Conservation (phyloP, 2,113 vertebrate species). For the Colinus virginianus region DNA sequence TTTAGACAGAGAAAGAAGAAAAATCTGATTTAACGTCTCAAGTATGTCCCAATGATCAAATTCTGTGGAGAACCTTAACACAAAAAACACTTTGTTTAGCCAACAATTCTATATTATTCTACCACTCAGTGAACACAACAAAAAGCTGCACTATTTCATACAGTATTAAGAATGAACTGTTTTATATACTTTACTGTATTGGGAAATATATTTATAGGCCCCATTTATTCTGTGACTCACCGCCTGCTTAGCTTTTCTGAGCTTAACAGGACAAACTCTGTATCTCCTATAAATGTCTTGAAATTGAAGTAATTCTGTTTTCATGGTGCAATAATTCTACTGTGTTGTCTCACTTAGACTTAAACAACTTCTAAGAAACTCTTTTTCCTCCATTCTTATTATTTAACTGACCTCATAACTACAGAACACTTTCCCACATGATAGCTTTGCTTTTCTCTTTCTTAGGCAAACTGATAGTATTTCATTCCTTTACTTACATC, state of each 20-base stretch:
- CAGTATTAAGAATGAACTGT: not conserved
- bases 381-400: not conserved
- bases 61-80: conserved; percentile 33
- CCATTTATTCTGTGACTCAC: not conserved
- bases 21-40: conserved; percentile 31
- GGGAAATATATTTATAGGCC: not conserved
- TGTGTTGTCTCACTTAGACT: not conserved
- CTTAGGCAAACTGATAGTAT: not conserved
- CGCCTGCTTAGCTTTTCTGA: not conserved
- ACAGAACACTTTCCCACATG: not conserved
- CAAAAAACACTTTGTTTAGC: conserved; percentile 24
- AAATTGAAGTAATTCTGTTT: conserved; percentile 20
- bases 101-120: conserved; percentile 12
- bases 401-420: not conserved
- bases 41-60: conserved; percentile 40
- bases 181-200: not conserved
- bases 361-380: not conserved
- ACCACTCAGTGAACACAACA: conserved; percentile 12
- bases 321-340: conserved; percentile 2
- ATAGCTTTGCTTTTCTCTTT: not conserved
- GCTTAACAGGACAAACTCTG: not conserved
- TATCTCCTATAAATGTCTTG: not conserved
- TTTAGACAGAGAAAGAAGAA: conserved; percentile 44
- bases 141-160: not conserved
- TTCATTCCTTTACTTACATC: not conserved